Evolutionary conservation across 2,888 invertebrate species (phyloP).

Genomic region (Ernsta delagoae): DNA sequence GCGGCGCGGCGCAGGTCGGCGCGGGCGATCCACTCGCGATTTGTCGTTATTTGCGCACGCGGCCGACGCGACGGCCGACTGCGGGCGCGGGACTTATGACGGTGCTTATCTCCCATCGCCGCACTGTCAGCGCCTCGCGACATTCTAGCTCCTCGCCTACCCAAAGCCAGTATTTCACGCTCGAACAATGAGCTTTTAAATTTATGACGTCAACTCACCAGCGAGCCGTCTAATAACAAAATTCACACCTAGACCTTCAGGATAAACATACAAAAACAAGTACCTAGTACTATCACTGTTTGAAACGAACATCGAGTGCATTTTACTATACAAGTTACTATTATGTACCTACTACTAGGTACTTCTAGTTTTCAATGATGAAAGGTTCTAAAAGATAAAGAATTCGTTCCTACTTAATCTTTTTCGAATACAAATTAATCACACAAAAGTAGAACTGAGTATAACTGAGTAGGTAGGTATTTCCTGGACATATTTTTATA

Average conservation of each 20-base stretch:
- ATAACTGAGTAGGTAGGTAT: not conserved
- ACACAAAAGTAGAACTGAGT: too few species aligned
- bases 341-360: too few species aligned
- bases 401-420: too few species aligned
- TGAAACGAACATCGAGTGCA: too few species aligned
- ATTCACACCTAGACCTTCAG: constrained; percentile 27
- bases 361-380: too few species aligned
- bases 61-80: constrained; percentile 45
- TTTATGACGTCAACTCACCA: constrained; percentile 66
- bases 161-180: constrained; percentile 72
- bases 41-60: constrained; percentile 77
- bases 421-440: too few species aligned
- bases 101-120: constrained; percentile 77
- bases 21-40: constrained; percentile 68
- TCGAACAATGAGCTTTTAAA: constrained; percentile 80
- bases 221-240: constrained; percentile 36
- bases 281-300: not conserved
- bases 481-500: constrained; percentile 14
- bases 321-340: too few species aligned
- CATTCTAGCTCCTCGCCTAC: constrained; percentile 57
- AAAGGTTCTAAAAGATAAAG: too few species aligned
- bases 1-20: constrained; percentile 29
- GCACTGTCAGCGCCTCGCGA: constrained; percentile 65
- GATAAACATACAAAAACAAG: not conserved
- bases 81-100: constrained; percentile 63